phyloP scores from a whole-genome alignment of 2,888 invertebrate species.

The Sinohyriopsis cumingii region DNA sequence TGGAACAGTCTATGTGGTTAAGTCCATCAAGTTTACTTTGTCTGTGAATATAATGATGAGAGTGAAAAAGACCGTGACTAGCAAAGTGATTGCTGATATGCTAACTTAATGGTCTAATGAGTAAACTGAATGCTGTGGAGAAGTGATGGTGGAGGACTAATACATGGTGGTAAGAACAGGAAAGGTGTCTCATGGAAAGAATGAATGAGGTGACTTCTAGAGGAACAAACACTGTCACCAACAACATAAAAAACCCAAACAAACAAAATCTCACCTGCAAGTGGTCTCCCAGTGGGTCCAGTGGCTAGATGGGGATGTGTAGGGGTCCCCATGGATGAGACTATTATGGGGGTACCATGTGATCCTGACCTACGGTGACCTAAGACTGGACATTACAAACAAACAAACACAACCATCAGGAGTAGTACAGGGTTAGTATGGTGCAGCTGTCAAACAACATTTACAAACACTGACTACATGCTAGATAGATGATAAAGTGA shows the following conservation, averaged over 20 bases:
- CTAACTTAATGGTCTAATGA: no score
- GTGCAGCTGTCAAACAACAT: neutral
- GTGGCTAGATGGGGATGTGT: conserved; percentile 1
- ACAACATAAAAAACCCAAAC: neutral
- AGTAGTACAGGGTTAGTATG: neutral
- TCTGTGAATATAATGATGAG: no score
- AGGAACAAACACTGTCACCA: neutral
- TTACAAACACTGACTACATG: conserved; percentile 1
- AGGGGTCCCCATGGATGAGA: conserved; percentile 29
- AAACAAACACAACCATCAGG: neutral
- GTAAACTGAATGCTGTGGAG: no score
- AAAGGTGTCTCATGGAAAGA: neutral
- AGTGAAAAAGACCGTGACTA: no score
- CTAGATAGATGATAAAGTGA: no score
- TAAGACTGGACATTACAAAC: conserved; percentile 35
- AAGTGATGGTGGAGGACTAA: neutral
- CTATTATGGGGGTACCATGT: conserved; percentile 53
- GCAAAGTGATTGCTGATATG: no score
- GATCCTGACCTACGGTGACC: conserved; percentile 65
- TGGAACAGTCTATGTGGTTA: no score
- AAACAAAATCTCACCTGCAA: conserved; percentile 1
- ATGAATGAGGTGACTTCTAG: neutral
- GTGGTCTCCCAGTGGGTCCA: neutral
- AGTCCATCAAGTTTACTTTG: no score
- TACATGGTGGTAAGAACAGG: neutral